Evolutionary conservation across 1,140 invertebrate species (phyloP).

Genomic region (Drosophila pachea): DNA sequence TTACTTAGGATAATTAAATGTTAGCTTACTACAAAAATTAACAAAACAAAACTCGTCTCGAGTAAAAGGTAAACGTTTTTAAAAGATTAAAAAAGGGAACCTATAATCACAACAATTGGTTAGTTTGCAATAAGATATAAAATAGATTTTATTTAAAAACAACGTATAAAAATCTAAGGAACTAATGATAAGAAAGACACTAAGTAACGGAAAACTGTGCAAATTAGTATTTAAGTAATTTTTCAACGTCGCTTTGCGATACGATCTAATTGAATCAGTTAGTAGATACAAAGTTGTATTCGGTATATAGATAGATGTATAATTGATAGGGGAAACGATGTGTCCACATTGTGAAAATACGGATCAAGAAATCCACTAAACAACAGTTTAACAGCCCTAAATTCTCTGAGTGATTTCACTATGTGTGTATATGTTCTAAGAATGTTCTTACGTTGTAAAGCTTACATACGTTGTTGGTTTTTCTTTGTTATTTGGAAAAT

Average conservation of each 20-base stretch:
- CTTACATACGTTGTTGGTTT: slow-evolving; percentile 31
- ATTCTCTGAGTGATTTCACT: slow-evolving; percentile 71
- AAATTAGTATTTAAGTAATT: slow-evolving; percentile 40
- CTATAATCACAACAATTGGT: slow-evolving; percentile 62
- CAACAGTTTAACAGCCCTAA: slow-evolving; percentile 74
- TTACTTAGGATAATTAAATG: slow-evolving; percentile 55
- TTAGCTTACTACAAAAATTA: slow-evolving; percentile 69
- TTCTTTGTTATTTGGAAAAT: slow-evolving; percentile 19
- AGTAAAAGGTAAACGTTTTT: slow-evolving; percentile 64
- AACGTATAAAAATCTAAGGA: no score
- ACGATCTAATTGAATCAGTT: slow-evolving; percentile 42
- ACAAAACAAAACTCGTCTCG: slow-evolving; percentile 66
- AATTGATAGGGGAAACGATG: slow-evolving; percentile 25
- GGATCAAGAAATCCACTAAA: slow-evolving; percentile 64
- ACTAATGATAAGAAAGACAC: slow-evolving; percentile 29
- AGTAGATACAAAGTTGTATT: slow-evolving; percentile 42
- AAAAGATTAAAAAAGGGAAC: slow-evolving; percentile 38
- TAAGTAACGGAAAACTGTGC: slow-evolving; percentile 56
- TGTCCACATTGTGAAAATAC: slow-evolving; percentile 41
- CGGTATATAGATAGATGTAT: slow-evolving; percentile 6
- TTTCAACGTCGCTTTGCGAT: slow-evolving; percentile 55
- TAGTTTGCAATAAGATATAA: slow-evolving; percentile 31
- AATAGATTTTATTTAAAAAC: no score
- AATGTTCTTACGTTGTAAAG: slow-evolving; percentile 34
- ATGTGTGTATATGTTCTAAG: slow-evolving; percentile 43